These are phyloP conservation scores for Villa cingulata DNA, from an alignment of 2,888 invertebrate species.

Conservation along the genomic window DNA sequence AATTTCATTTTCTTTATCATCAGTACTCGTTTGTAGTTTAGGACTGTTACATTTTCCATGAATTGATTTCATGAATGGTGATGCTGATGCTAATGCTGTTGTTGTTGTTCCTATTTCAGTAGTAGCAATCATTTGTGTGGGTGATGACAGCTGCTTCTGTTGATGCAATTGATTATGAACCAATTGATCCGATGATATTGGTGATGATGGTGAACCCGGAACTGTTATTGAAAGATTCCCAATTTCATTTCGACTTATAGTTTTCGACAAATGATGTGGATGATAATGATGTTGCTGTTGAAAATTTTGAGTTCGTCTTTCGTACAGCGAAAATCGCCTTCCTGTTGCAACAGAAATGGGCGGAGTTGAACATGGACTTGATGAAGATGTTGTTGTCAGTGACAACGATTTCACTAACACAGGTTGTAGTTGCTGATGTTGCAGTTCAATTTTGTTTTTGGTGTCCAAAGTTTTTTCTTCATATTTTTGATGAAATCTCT, in stretches of 20 bases:
- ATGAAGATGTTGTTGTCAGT: background rate
- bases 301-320: background rate
- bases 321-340: background rate
- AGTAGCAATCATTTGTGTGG: too few species aligned
- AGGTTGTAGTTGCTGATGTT: background rate
- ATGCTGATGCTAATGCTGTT: background rate
- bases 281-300: background rate
- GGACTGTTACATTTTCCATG: background rate
- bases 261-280: too few species aligned
- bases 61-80: background rate
- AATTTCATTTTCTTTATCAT: conserved; percentile 15
- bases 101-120: background rate
- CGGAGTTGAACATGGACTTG: background rate
- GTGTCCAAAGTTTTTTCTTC: background rate
- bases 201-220: too few species aligned
- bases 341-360: background rate
- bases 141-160: too few species aligned
- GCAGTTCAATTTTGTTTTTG: background rate
- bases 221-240: too few species aligned
- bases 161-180: too few species aligned
- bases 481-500: background rate
- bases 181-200: too few species aligned
- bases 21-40: background rate
- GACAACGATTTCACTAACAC: background rate
- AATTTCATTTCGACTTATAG: too few species aligned